Evolutionary conservation across 2,797 vertebrate genomes (phyloP).

Genomic region (Carapus acus): DNA sequence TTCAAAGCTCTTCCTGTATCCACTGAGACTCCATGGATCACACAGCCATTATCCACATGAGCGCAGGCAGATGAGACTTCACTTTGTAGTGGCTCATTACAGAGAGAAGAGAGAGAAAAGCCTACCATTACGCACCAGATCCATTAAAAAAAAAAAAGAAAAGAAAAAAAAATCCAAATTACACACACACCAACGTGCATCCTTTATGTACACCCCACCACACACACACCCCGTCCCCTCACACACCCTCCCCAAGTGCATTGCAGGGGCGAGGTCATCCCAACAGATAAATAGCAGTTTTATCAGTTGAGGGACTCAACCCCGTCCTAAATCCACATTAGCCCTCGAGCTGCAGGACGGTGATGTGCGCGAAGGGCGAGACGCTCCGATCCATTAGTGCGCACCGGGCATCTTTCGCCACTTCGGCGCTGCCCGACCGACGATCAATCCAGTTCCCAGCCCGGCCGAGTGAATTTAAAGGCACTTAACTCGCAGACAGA

Average conservation of each 20-base stretch:
- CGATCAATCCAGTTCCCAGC: constrained; percentile 32
- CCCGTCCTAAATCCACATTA: constrained; percentile 37
- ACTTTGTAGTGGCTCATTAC: constrained; percentile 7
- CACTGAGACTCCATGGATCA: constrained; percentile 54
- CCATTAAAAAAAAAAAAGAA: no score
- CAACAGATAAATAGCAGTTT: constrained; percentile 20
- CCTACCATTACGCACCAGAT: constrained; percentile 2
- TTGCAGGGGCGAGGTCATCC: no score
- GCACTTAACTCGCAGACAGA: constrained; percentile 1
- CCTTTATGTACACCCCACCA: no score
- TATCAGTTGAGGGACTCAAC: constrained; percentile 12
- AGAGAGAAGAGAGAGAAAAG: constrained; percentile 5
- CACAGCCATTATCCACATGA: constrained; percentile 35
- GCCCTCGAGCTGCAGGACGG: constrained; percentile 24
- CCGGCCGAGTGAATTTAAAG: neutral
- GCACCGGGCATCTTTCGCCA: constrained; percentile 47
- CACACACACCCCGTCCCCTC: no score
- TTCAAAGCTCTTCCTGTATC: constrained; percentile 73
- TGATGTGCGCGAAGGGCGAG: constrained; percentile 41
- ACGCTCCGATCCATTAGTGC: constrained; percentile 45
- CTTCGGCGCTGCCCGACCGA: constrained; percentile 30
- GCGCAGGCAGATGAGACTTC: constrained; percentile 23
- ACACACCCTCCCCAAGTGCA: no score
- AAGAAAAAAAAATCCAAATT: no score
- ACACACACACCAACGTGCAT: no score